Percentiles rank a stretch among this genome's conserved stretches.
phyloP scores from a whole-genome alignment of 2,888 invertebrate species.

The Microplitis deprimator region DNA sequence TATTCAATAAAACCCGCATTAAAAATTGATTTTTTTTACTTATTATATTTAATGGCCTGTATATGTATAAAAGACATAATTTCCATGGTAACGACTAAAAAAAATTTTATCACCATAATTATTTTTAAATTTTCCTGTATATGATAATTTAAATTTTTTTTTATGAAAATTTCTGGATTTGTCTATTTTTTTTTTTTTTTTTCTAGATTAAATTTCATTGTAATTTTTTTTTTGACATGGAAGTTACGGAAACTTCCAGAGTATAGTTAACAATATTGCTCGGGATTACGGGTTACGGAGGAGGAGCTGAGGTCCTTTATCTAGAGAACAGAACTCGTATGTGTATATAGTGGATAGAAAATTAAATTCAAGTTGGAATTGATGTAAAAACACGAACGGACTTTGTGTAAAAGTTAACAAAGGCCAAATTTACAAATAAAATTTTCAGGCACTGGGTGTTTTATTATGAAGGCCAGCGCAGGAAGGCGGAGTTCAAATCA shows the following conservation, averaged over 20 bases:
- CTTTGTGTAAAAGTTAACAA: slow-evolving; percentile 57
- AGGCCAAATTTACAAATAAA: background rate
- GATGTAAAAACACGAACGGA: slow-evolving; percentile 59
- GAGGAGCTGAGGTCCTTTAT: background rate
- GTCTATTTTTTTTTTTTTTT: no score
- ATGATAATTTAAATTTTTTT: no score
- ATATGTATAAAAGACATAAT: slow-evolving; percentile 32
- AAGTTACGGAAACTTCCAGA: no score
- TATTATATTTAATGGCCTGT: background rate
- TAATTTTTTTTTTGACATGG: no score
- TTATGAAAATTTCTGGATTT: no score
- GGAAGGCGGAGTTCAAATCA: slow-evolving; percentile 37
- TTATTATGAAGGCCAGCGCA: slow-evolving; percentile 63
- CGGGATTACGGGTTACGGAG: no score
- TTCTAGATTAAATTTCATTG: no score
- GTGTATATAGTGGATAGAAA: slow-evolving; percentile 62
- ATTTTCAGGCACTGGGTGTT: slow-evolving; percentile 63
- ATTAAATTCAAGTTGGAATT: slow-evolving; percentile 66
- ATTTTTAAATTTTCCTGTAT: background rate
- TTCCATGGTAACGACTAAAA: slow-evolving; percentile 53
- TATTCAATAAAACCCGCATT: background rate
- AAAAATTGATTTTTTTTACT: background rate
- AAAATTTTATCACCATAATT: slow-evolving; percentile 11
- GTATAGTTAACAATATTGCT: no score
- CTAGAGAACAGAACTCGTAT: slow-evolving; percentile 28